Conservation (phyloP, 2,888 invertebrate species). For the Tipula lateralis region DNA sequence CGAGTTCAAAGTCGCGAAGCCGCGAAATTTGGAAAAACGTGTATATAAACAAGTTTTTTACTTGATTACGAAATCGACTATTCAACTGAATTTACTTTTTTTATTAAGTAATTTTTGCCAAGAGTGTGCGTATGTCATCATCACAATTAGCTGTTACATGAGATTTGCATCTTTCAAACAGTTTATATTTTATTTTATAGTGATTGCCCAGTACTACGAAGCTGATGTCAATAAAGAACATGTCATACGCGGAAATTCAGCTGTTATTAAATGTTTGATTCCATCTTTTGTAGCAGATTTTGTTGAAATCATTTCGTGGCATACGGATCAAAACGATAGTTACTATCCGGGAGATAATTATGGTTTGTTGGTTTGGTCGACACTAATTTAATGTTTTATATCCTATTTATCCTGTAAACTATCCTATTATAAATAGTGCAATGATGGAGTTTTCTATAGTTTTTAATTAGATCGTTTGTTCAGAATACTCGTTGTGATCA, state of each 20-base stretch:
- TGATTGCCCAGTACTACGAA: constrained; percentile 76
- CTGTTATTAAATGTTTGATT: constrained; percentile 74
- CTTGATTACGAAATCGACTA: not conserved
- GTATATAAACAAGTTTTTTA: not conserved
- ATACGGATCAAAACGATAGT: constrained; percentile 68
- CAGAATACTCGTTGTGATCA: not conserved
- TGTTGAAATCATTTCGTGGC: constrained; percentile 75
- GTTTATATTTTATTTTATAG: constrained; percentile 48
- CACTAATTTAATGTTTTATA: not conserved
- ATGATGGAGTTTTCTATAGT: not conserved
- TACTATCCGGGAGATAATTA: constrained; percentile 61
- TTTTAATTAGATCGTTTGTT: not conserved
- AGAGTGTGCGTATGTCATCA: not conserved
- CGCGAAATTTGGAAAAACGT: not conserved
- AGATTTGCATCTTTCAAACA: not conserved
- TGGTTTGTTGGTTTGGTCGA: constrained; percentile 49
- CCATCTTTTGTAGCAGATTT: constrained; percentile 86
- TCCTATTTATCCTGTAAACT: not conserved
- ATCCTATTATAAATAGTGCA: not conserved
- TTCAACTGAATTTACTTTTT: not conserved
- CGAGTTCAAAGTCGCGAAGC: not conserved
- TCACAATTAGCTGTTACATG: not conserved
- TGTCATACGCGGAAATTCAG: constrained; percentile 75
- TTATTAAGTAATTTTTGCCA: not conserved
- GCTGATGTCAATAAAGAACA: constrained; percentile 82